Base-by-base conservation (phyloP, 2,113 vertebrate genomes). In the Elanus axillaris region DNA sequence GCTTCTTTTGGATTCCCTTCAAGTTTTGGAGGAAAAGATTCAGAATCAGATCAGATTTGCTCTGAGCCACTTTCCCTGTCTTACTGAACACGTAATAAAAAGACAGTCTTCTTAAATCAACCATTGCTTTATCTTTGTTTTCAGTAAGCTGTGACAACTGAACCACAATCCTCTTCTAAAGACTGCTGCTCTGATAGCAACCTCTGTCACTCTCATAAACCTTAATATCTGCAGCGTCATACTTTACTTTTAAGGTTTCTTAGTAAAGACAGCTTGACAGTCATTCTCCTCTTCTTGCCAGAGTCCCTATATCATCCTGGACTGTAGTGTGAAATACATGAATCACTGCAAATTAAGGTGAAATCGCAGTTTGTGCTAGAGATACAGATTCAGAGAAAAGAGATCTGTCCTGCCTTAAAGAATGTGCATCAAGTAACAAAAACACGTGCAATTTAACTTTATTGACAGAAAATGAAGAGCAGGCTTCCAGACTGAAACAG, bases 101-200 rank as follows among this genome's bases (percentile, higher is more conserved):
- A 77, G 45, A 80, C 18, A 63, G 27, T 18, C 15, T 53, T 93
- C 82, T 88, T 89, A 69, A 66, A 94, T 53, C 81, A 88, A 16
- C 59, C 23, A 60, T 25, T 75, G 64, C 17, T 82, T 89, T 85
- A 52, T 36, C 59, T 90, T 53, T 85, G 38, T 92, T 94, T 97
- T 91, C 90, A 73, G 60, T 86, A 92, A 77, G 48, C 67, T 90
- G 53, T 85, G 48, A 94, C 76, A 94, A 93, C 62, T 1, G 4
- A 95, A 94, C 75, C 55, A 75, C 62, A 92, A 88, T 58, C 66
- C 69, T 38, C 68, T 96, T 90, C 88, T 84, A 85, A 94, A 94
- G 84, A 76, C 78, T 96, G 23, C 34, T 82, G 72, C 34, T 90
- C 60, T 45, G 53, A 94, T 48, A 96, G 75, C 72, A 87, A 94